Evolutionary conservation across 2,797 vertebrate species (phyloP), one percentile per base, ranked within the genome.

Genomic region (Myripristis jacobus): DNA sequence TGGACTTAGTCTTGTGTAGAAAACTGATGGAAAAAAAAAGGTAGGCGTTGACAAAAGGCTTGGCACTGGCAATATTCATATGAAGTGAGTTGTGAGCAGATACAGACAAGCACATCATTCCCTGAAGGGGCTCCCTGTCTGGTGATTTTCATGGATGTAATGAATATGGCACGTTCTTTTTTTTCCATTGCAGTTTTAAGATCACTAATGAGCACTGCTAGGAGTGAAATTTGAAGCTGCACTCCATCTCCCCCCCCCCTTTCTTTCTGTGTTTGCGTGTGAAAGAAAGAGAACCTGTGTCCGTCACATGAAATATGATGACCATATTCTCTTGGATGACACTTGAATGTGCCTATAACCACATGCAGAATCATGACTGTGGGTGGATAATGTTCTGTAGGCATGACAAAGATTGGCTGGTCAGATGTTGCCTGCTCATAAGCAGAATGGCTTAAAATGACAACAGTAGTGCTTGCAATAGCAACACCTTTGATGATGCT

Each of bases 31-130:
- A 60, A 71, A 59, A 66, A 10, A 77, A 7, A 59, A 73, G 56
- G 50, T 57, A 81, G 74, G 52, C 56, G 69, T 82, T 70, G 52
- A 69, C 66, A 19, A 77, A 43, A 77, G 59, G 66, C 75, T 79
- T 76, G 68, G 77, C 72, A 78, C 46, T 57, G 73, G 54, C 59
- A 65, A 9, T 38, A 46, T 67, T 46, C 31, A 60, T 55, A 5
- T 34, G 38, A 63, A 21, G 1, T 3, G 4, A 38, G 10, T 38
- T 57, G 50, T 56, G 36, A 34, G 41, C 31, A 18, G 48, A 70
- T 36, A 19, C 55, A 54, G 10, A 24, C 27, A 43, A 27, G 7
- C 65, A 67, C 15, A 2, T 48, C 29, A n/a, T n/a, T n/a, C 13
- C n/a, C 56, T 55, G 18, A 57, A 59, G n/a, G 53, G 34, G 4